These are phyloP conservation scores for Hesperophylax magnus DNA, from an alignment of 1,140 invertebrate species.

Conservation along the genomic window DNA sequence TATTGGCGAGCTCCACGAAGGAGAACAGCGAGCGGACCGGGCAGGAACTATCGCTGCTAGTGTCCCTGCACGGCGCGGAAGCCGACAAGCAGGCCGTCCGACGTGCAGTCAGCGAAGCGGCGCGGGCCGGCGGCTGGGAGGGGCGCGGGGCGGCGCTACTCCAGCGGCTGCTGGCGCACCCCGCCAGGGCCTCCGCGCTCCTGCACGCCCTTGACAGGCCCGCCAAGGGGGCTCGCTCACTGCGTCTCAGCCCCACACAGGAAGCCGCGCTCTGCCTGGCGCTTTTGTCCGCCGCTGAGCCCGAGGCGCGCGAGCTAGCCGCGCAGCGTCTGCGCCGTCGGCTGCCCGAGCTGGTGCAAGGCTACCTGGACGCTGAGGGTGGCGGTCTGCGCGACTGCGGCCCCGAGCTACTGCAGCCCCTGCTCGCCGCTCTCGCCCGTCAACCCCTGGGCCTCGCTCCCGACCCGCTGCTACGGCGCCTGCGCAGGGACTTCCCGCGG, in stretches of 20 bases:
- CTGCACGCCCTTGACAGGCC: constrained; percentile 65
- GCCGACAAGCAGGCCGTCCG: constrained; percentile 61
- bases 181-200: constrained; percentile 66
- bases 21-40: constrained; percentile 93
- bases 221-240: constrained; percentile 84
- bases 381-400: constrained; percentile 90
- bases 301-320: constrained; percentile 81
- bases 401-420: constrained; percentile 89
- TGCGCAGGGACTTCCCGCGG: constrained; percentile 89
- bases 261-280: constrained; percentile 92
- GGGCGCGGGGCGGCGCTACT: constrained; percentile 62
- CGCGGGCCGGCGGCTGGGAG: constrained; percentile 50
- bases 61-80: constrained; percentile 53
- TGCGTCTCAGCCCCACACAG: constrained; percentile 87
- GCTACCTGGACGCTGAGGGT: constrained; percentile 84
- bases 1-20: constrained; percentile 95
- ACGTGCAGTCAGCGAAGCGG: constrained; percentile 64
- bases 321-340: constrained; percentile 85
- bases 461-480: constrained; percentile 83
- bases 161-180: constrained; percentile 61
- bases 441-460: constrained; percentile 74
- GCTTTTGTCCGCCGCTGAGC: constrained; percentile 83
- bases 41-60: constrained; percentile 73
- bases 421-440: constrained; percentile 74
- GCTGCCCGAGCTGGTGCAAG: constrained; percentile 87